Percentiles rank a stretch among this genome's conserved stretches.
phyloP scores from a whole-genome alignment of 2,797 vertebrate genomes.

The Gouania willdenowi region DNA sequence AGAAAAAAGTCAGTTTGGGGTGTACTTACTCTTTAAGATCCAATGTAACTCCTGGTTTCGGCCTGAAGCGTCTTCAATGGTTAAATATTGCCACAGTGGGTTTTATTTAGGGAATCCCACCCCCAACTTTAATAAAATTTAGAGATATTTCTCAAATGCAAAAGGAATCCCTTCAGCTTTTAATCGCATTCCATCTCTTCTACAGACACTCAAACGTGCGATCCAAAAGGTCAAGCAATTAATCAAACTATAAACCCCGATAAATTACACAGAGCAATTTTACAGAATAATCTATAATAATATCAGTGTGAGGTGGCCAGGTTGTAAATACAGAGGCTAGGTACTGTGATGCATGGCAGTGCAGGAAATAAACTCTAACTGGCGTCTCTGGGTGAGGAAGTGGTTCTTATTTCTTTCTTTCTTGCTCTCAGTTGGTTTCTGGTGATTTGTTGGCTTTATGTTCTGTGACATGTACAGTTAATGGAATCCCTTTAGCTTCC shows the following conservation, averaged over 20 bases:
- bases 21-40: too few species aligned
- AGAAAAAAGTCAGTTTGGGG: too few species aligned
- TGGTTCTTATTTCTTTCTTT: constrained; percentile 20
- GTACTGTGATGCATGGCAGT: constrained; percentile 56
- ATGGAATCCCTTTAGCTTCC: constrained; percentile 38
- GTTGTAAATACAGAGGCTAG: constrained; percentile 68
- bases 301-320: constrained; percentile 56
- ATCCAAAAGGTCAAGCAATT: constrained; percentile 77
- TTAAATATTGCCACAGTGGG: too few species aligned
- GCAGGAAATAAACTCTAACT: constrained; percentile 55
- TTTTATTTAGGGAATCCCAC: too few species aligned
- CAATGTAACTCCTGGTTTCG: too few species aligned
- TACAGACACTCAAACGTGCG: neutral
- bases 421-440: constrained; percentile 29
- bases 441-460: constrained; percentile 44
- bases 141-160: too few species aligned
- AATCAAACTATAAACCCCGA: constrained; percentile 68
- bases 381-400: constrained; percentile 32
- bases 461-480: constrained; percentile 41
- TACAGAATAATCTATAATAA: constrained; percentile 81
- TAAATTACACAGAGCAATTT: constrained; percentile 78
- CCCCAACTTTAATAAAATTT: too few species aligned
- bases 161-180: constrained; percentile 5
- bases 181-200: neutral
- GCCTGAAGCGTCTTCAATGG: too few species aligned